These are phyloP conservation scores for Beris morrisii DNA, from an alignment of 2,888 invertebrate genomes.

Conservation along the genomic window DNA sequence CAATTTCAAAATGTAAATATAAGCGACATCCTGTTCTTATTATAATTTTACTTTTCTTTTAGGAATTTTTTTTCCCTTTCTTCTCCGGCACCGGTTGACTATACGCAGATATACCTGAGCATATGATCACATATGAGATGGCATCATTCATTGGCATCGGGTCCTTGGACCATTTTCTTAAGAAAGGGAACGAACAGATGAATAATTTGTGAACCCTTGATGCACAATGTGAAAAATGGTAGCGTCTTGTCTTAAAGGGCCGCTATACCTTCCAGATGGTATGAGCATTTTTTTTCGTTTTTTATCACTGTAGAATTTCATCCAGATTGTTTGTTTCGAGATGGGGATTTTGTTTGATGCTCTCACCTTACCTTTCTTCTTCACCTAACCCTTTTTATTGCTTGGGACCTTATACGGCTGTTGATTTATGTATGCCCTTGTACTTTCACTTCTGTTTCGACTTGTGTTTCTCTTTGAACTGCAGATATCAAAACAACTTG, in stretches of 20 bases:
- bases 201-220: conserved; percentile 11
- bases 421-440: too few relatives aligned
- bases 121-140: conserved; percentile 10
- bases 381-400: too few relatives aligned
- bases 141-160: neutral
- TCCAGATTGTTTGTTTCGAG: too few relatives aligned
- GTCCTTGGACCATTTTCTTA: conserved; percentile 15
- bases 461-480: too few relatives aligned
- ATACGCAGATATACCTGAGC: neutral
- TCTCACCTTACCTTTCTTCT: too few relatives aligned
- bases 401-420: too few relatives aligned
- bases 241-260: neutral
- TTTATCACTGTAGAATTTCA: too few relatives aligned
- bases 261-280: too few relatives aligned
- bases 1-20: conserved; percentile 7
- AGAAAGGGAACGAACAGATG: neutral
- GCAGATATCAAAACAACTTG: too few relatives aligned
- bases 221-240: conserved; percentile 10
- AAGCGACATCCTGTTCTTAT: conserved; percentile 16
- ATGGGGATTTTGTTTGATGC: too few relatives aligned
- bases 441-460: too few relatives aligned
- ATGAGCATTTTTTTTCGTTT: too few relatives aligned
- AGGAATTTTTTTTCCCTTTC: neutral
- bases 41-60: neutral
- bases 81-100: neutral